These are phyloP conservation scores for Cyprinodon diabolis DNA, from an alignment of 2,797 vertebrate genomes.

Conservation along the genomic window DNA sequence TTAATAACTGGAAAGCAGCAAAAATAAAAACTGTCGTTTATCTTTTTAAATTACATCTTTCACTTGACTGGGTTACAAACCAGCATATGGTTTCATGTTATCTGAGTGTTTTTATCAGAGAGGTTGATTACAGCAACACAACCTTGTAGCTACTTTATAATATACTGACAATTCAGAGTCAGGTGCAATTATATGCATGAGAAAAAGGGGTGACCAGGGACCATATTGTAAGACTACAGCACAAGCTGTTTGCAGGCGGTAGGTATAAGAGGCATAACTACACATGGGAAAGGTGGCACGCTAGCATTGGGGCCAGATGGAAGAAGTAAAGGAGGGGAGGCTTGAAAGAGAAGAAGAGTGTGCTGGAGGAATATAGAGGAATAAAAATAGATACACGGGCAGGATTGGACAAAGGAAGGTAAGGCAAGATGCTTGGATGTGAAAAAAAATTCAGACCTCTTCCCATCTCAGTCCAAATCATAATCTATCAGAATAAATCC, in stretches of 20 bases:
- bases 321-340: conserved; percentile 66
- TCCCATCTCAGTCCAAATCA: conserved; percentile 43
- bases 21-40: conserved; percentile 38
- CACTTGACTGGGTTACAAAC: conserved; percentile 29
- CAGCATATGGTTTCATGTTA: conserved; percentile 23
- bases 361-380: conserved; percentile 57
- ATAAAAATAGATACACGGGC: conserved; percentile 50
- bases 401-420: conserved; percentile 20
- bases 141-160: conserved; percentile 46
- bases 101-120: conserved; percentile 18
- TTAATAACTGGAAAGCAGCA: conserved; percentile 29
- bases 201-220: conserved; percentile 48
- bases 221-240: conserved; percentile 68
- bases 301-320: conserved; percentile 65
- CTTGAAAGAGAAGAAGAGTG: conserved; percentile 55
- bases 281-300: conserved; percentile 71
- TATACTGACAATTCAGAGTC: conserved; percentile 44
- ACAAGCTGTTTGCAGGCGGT: conserved; percentile 68
- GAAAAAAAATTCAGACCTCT: background rate
- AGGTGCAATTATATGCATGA: conserved; percentile 49
- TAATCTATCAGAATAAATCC: conserved; percentile 60
- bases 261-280: conserved; percentile 73
- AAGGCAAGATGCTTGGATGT: conserved; percentile 14
- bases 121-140: conserved; percentile 31
- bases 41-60: conserved; percentile 43